These are phyloP conservation scores for Aleiodes alternator DNA, from an alignment of 2,888 invertebrate genomes.

Conservation along the genomic window DNA sequence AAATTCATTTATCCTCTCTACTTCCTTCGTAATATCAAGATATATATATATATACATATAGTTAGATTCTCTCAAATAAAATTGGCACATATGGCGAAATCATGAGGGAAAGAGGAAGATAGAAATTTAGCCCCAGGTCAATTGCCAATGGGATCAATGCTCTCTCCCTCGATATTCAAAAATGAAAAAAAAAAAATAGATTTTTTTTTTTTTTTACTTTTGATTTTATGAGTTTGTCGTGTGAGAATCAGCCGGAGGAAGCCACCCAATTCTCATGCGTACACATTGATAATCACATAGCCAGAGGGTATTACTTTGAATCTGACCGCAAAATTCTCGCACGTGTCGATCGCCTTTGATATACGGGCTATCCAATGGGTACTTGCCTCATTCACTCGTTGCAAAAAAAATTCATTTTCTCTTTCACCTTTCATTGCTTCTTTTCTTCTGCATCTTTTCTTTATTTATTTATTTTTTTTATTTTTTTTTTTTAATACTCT, in stretches of 20 bases:
- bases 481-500: too few species aligned
- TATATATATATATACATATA: too few species aligned
- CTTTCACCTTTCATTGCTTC: conserved; percentile 23
- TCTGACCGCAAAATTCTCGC: conserved; percentile 31
- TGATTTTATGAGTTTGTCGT: conserved; percentile 21
- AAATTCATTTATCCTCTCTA: too few species aligned
- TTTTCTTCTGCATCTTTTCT: too few species aligned
- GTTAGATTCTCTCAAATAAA: too few species aligned
- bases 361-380: conserved; percentile 7
- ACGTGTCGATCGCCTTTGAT: conserved; percentile 30
- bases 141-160: conserved; percentile 31
- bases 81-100: too few species aligned
- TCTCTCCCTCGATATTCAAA: too few species aligned
- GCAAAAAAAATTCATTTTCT: conserved; percentile 32
- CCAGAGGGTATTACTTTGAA: conserved; percentile 11
- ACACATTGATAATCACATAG: background rate
- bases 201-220: background rate
- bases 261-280: conserved; percentile 6
- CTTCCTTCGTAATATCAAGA: too few species aligned
- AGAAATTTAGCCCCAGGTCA: conserved; percentile 55
- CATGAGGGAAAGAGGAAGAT: conserved; percentile 16
- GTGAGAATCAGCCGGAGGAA: conserved; percentile 23
- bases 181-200: too few species aligned
- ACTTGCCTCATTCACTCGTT: conserved; percentile 16
- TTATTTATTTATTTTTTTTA: too few species aligned